Conservation (phyloP, 2,113 vertebrate genomes). For the Mastomys coucha region DNA sequence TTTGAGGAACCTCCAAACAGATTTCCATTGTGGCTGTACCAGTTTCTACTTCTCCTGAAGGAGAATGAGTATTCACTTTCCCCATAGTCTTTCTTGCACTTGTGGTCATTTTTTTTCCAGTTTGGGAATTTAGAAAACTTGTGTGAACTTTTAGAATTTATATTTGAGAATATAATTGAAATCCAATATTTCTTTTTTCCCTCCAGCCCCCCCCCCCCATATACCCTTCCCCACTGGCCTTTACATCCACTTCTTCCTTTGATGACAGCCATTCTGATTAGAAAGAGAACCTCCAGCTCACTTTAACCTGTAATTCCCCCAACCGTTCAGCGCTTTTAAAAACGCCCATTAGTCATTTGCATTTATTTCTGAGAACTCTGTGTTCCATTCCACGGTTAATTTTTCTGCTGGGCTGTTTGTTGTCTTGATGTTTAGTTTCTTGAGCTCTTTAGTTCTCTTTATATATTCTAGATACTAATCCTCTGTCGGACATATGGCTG, state of each 20-base stretch:
- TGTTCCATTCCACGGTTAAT: neutral
- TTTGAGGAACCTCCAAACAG: neutral
- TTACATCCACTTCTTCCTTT: neutral
- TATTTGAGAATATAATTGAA: neutral
- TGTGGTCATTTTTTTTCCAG: neutral
- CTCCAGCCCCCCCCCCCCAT: neutral
- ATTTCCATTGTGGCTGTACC: neutral
- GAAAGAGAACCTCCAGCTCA: neutral
- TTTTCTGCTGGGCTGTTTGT: neutral
- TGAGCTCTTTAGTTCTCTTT: neutral
- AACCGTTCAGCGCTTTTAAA: neutral
- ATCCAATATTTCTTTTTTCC: neutral
- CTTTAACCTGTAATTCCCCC: neutral
- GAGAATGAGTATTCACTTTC: neutral
- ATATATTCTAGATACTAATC: neutral
- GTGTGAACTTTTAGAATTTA: neutral
- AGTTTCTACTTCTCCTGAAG: neutral
- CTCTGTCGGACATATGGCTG: too few species aligned
- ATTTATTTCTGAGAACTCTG: neutral
- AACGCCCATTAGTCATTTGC: neutral
- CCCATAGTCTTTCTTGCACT: neutral
- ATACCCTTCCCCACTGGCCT: neutral
- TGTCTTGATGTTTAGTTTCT: neutral
- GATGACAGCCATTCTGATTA: neutral
- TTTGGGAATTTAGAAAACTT: neutral